Base-by-base conservation (phyloP, 2,888 invertebrate species). In the Lampropteryx suffumata region DNA sequence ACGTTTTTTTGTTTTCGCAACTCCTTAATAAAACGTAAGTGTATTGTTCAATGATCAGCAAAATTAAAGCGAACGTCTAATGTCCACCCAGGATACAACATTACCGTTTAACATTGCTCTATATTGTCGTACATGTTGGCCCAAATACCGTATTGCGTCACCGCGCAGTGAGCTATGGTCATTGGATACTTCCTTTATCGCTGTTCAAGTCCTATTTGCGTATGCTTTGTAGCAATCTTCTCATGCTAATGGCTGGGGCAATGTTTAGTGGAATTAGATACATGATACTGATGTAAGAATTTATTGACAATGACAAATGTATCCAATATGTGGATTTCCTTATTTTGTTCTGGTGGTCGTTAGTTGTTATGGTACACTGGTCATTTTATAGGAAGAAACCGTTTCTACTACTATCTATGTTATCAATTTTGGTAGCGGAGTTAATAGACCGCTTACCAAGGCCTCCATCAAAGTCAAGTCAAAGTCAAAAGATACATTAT, bases 141-240 rank as follows among this genome's bases (percentile, higher is more conserved):
- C 53, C 44, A 43, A 50, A 55, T 55, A 44, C 50, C 52, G 50
- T 36, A 50, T 57, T 54, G 71, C 67, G 71, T 75, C 75, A 75
- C 61, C 59, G 63, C 63, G 46, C 57, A 65, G 62, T 72, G 73
- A 75, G 67, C 66, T 64, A 75, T 73, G 71, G 68, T 76, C 69
- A 76, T 79, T 76, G 77, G 66, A 51, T 53, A 65, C 68, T 69
- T 76, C 75, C 73, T 68, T 59, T 69, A 63, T 64, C 59, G 55
- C 64, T 29, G 55, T 63, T 27, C 41, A 24, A 50, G 26, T 58
- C 43, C 49, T 67, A 63, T 68, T 65, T 59, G 61, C 59, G 55
- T 64, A 59, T 57, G 61, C 52, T 49, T 51, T 42, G 48, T 44
- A 21, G 51, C 49, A 48, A 50, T 50, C 48, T 48, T 44, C 53